Evolutionary conservation across 2,797 vertebrate genomes (phyloP).

Genomic region (Pangasius macronema): DNA sequence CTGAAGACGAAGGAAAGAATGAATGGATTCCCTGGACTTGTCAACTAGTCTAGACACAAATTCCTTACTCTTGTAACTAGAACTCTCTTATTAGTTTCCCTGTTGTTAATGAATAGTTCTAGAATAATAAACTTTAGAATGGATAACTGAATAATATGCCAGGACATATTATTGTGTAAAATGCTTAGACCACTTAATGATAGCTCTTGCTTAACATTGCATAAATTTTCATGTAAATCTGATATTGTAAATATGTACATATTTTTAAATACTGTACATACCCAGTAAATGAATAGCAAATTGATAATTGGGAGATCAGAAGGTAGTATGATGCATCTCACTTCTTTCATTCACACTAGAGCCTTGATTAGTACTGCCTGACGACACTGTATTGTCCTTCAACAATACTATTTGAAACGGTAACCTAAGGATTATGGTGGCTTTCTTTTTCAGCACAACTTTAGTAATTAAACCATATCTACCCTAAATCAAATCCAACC

Average conservation of each 20-base stretch:
- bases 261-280: neutral
- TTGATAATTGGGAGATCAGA: neutral
- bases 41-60: neutral
- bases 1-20: neutral
- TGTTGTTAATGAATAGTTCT: neutral
- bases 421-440: neutral
- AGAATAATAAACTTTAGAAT: neutral
- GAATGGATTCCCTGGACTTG: neutral
- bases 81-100: neutral
- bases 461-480: neutral
- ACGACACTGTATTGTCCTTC: neutral
- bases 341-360: neutral
- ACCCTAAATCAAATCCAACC: neutral
- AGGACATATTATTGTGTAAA: neutral
- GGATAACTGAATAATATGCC: neutral
- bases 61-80: neutral
- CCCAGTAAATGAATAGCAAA: neutral
- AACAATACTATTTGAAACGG: neutral
- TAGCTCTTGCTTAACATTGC: neutral
- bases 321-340: neutral
- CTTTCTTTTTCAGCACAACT: neutral
- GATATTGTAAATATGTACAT: neutral
- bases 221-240: neutral
- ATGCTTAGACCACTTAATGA: neutral
- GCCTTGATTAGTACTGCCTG: neutral